A percentile compares a stretch with the other conserved stretches of the same genome.
These are phyloP conservation scores for Salvelinus fontinalis DNA, from an alignment of 2,113 vertebrate species.

Conservation along the genomic window DNA sequence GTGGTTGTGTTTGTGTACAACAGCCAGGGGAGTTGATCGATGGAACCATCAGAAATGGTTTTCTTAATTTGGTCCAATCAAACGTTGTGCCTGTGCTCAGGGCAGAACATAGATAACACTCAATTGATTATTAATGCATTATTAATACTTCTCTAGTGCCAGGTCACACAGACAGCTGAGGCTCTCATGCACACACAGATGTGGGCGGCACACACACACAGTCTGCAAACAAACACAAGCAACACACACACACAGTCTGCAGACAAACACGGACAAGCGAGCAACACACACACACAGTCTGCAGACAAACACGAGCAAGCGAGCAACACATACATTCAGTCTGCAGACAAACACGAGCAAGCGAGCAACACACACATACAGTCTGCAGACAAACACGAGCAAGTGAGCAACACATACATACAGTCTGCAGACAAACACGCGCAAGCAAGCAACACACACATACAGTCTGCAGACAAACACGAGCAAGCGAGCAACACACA, in stretches of 20 bases:
- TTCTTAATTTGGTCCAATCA: slow-evolving; percentile 56
- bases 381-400: neutral
- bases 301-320: no score
- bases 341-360: no score
- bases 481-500: no score
- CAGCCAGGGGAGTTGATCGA: slow-evolving; percentile 22
- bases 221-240: no score
- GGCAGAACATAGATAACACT: slow-evolving; percentile 62
- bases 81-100: slow-evolving; percentile 49
- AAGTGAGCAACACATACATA: slow-evolving; percentile 46
- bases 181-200: slow-evolving; percentile 41
- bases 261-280: slow-evolving; percentile 1
- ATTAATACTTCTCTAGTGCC: slow-evolving; percentile 61
- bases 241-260: no score
- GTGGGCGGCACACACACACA: slow-evolving; percentile 15
- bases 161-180: slow-evolving; percentile 60
- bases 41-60: slow-evolving; percentile 41
- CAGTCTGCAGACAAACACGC: neutral
- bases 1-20: slow-evolving; percentile 10
- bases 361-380: no score
- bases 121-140: slow-evolving; percentile 76
- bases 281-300: slow-evolving; percentile 44
- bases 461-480: no score
- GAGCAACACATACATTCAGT: no score
- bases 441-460: no score